These are phyloP conservation scores for Nysson spinosus DNA, from an alignment of 2,888 invertebrate genomes.

Conservation along the genomic window DNA sequence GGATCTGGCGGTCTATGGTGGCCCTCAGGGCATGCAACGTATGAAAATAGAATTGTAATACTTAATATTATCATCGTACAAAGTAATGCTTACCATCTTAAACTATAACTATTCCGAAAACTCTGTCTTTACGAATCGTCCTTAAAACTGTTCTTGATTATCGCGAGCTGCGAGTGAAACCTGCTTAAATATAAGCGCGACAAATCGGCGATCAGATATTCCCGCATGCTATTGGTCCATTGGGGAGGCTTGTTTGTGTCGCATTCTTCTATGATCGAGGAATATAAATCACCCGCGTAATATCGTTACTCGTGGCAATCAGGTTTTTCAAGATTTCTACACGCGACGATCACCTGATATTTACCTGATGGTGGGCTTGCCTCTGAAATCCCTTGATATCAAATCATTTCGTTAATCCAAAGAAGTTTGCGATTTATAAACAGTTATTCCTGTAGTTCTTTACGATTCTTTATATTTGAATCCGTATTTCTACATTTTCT, in stretches of 20 bases:
- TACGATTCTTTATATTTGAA: too few species aligned
- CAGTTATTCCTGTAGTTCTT: too few species aligned
- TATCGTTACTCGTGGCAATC: constrained; percentile 32
- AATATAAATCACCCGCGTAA: constrained; percentile 57
- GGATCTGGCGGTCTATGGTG: too few species aligned
- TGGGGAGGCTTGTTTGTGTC: constrained; percentile 71
- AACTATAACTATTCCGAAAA: not conserved
- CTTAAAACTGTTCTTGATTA: constrained; percentile 5
- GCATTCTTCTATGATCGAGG: constrained; percentile 45
- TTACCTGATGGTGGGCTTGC: constrained; percentile 38
- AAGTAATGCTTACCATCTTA: not conserved
- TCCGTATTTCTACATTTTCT: not conserved
- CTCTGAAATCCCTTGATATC: constrained; percentile 14
- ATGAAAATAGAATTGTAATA: too few species aligned
- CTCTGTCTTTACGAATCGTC: constrained; percentile 6
- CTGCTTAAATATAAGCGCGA: constrained; percentile 62
- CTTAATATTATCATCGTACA: not conserved
- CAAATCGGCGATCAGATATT: constrained; percentile 7
- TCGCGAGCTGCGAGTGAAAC: constrained; percentile 4
- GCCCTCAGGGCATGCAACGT: too few species aligned
- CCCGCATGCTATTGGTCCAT: constrained; percentile 64
- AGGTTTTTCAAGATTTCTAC: constrained; percentile 54
- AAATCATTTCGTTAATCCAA: constrained; percentile 1
- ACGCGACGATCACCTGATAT: constrained; percentile 54
- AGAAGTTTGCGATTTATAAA: too few species aligned